Percentiles rank a stretch among this genome's conserved stretches.
Evolutionary conservation across 2,113 vertebrate genomes (phyloP).

Genomic region (Oreochromis tanganicae): DNA sequence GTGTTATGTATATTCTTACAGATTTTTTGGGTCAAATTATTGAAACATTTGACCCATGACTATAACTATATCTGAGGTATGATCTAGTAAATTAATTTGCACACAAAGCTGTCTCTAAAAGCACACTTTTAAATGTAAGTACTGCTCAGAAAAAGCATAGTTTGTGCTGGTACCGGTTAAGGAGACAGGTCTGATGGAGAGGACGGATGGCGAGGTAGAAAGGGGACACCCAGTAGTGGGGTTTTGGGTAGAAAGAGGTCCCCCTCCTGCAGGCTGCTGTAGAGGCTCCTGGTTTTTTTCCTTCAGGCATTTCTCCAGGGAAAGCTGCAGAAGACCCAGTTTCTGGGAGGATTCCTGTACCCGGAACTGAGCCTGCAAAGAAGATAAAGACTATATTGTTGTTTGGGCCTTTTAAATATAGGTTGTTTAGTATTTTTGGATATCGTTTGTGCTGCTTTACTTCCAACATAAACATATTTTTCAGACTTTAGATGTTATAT

Average conservation of each 20-base stretch:
- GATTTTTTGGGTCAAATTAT: background rate
- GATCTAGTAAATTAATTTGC: background rate
- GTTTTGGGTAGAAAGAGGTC: background rate
- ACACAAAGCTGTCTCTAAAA: background rate
- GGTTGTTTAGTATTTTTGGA: background rate
- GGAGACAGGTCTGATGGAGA: constrained; percentile 48
- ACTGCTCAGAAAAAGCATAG: background rate
- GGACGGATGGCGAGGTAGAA: constrained; percentile 14
- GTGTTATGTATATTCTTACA: fast-evolving
- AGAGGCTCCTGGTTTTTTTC: constrained; percentile 6
- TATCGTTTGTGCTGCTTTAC: background rate
- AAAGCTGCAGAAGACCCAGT: constrained; percentile 46
- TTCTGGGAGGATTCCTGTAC: constrained; percentile 59
- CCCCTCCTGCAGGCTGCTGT: background rate
- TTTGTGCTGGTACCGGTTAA: constrained; percentile 40
- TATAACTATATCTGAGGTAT: background rate
- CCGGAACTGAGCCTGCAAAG: constrained; percentile 39
- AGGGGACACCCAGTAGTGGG: background rate
- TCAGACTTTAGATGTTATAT: background rate
- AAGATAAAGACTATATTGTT: background rate
- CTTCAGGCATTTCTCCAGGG: constrained; percentile 38
- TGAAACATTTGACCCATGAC: background rate
- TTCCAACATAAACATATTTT: background rate
- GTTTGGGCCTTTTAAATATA: background rate
- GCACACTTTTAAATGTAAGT: background rate